These are phyloP conservation scores for Apodemus speciosus DNA, from an alignment of 2,113 vertebrate species.

Conservation along the genomic window DNA sequence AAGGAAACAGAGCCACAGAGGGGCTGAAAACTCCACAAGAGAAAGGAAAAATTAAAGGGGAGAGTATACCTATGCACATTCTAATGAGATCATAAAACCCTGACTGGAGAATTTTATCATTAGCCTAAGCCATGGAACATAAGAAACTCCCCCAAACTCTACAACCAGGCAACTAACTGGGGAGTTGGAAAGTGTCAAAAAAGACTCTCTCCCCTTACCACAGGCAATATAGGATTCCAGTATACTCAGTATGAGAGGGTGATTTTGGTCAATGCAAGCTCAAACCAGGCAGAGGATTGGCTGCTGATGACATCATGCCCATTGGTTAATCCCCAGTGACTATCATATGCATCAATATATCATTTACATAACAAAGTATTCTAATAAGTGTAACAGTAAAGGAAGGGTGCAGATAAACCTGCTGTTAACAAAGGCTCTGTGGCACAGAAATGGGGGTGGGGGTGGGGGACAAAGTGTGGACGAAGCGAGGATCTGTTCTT, in stretches of 20 bases:
- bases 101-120: constrained; percentile 54
- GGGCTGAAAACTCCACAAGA: neutral
- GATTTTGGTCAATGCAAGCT: constrained; percentile 74
- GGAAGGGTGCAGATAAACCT: constrained; percentile 62
- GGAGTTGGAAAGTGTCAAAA: constrained; percentile 45
- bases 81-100: constrained; percentile 45
- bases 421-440: constrained; percentile 73
- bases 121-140: constrained; percentile 63
- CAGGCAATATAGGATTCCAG: constrained; percentile 73
- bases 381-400: constrained; percentile 46
- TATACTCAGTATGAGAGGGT: constrained; percentile 49
- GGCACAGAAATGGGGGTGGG: constrained; percentile 62
- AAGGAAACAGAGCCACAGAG: constrained; percentile 41
- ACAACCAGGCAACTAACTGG: constrained; percentile 60
- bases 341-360: constrained; percentile 59
- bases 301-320: constrained; percentile 82
- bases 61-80: constrained; percentile 36
- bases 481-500: constrained; percentile 32
- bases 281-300: constrained; percentile 81
- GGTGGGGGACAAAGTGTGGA: neutral
- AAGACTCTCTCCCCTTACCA: constrained; percentile 65
- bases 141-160: constrained; percentile 64
- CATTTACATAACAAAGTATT: constrained; percentile 64
- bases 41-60: neutral
- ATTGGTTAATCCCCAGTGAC: constrained; percentile 76